Conservation (phyloP, 1,140 invertebrate species). For the Acromyrmex charruanus region DNA sequence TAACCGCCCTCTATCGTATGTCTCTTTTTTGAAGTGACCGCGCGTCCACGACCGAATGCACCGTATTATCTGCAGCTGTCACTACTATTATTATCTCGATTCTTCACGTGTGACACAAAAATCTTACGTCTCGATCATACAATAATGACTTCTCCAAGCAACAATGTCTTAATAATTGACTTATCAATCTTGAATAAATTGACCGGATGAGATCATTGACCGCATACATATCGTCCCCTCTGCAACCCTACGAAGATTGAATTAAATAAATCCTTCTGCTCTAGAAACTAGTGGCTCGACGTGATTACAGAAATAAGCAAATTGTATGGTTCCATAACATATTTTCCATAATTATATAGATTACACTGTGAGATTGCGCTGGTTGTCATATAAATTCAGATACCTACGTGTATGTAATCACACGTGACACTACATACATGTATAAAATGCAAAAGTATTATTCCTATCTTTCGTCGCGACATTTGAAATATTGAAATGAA, state of each 20-base stretch:
- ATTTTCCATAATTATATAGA: constrained; percentile 12
- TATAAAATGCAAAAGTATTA: neutral
- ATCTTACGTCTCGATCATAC: constrained; percentile 22
- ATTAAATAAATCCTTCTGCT: constrained; percentile 14
- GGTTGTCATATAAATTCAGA: constrained; percentile 1
- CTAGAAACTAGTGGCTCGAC: neutral
- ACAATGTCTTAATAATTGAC: constrained; percentile 16
- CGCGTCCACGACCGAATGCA: constrained; percentile 24
- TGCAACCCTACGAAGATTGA: neutral
- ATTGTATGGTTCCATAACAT: neutral
- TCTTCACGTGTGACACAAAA: constrained; percentile 35
- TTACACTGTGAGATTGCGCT: neutral
- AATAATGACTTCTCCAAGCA: neutral
- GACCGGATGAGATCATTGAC: constrained; percentile 12
- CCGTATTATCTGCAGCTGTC: constrained; percentile 43
- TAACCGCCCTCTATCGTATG: constrained; percentile 3
- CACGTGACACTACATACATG: neutral
- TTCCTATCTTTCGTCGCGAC: neutral
- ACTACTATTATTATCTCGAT: constrained; percentile 37
- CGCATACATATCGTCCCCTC: neutral
- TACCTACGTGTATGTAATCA: neutral
- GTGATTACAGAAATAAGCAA: neutral
- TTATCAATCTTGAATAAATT: constrained; percentile 37
- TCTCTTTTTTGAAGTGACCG: constrained; percentile 33
- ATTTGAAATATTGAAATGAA: neutral